These are phyloP conservation scores for Petrocephalus sullivani DNA, from an alignment of 2,797 vertebrate genomes.

Conservation along the genomic window DNA sequence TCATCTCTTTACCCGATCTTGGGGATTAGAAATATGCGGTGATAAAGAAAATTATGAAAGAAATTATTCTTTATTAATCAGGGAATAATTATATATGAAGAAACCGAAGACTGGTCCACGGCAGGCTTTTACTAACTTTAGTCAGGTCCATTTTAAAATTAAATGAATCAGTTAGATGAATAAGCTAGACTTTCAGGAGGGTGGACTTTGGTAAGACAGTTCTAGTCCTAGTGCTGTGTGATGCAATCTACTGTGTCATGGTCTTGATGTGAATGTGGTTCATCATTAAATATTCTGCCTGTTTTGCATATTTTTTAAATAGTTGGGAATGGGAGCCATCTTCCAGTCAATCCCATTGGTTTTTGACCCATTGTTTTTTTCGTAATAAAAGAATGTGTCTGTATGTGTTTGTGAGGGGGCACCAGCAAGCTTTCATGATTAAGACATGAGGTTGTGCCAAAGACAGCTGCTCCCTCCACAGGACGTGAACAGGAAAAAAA, in stretches of 20 bases:
- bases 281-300: not conserved
- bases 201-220: not conserved
- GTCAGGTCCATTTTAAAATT: not conserved
- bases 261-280: not conserved
- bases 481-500: not conserved
- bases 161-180: not conserved
- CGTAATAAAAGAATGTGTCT: not conserved
- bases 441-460: not conserved
- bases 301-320: not conserved
- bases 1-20: not conserved
- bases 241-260: not conserved
- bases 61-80: not conserved
- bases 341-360: not conserved
- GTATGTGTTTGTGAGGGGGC: not conserved
- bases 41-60: slow-evolving; percentile 17
- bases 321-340: not conserved
- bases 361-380: not conserved
- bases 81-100: not conserved
- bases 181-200: not conserved
- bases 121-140: not conserved
- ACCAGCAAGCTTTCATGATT: not conserved
- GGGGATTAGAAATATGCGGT: not conserved
- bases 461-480: not conserved
- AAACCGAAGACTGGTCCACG: not conserved
- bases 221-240: not conserved